A percentile compares a stretch with the other conserved stretches of the same genome.
Conservation (phyloP, 2,888 invertebrate genomes). For the Omphaloscelis lunosa region DNA sequence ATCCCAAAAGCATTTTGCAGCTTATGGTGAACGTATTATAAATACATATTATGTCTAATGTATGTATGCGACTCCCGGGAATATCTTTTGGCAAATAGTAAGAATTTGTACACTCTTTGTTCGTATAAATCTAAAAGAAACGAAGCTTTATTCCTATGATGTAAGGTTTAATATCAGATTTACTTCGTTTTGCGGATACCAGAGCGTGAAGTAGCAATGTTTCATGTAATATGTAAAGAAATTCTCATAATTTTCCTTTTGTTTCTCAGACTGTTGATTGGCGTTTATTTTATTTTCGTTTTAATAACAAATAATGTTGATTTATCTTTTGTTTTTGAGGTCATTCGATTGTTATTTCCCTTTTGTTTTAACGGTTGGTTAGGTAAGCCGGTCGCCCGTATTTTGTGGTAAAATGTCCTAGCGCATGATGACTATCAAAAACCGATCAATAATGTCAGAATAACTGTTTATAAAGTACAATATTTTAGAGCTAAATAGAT, state of each 20-base stretch:
- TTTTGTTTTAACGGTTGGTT: conserved; percentile 39
- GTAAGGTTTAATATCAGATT: conserved; percentile 52
- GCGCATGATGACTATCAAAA: conserved; percentile 51
- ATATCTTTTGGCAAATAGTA: conserved; percentile 65
- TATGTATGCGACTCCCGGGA: conserved; percentile 63
- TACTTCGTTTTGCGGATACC: conserved; percentile 30
- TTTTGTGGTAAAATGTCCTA: conserved; percentile 27
- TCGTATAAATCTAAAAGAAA: conserved; percentile 43
- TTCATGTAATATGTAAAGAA: conserved; percentile 59
- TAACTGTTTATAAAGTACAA: conserved; percentile 26
- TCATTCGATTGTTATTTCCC: conserved; percentile 28
- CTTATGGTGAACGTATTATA: conserved; percentile 62
- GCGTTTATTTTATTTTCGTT: conserved; percentile 52
- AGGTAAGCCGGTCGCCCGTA: conserved; percentile 12
- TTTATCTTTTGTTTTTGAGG: conserved; percentile 32
- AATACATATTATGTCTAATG: conserved; percentile 64
- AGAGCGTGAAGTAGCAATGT: conserved; percentile 55
- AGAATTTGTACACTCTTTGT: conserved; percentile 58
- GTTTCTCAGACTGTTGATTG: conserved; percentile 61
- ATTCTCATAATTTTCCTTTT: conserved; percentile 64
- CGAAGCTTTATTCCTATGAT: conserved; percentile 36
- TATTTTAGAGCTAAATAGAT: conserved; percentile 37
- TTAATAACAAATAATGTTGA: conserved; percentile 38
- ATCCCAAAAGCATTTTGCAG: conserved; percentile 61
- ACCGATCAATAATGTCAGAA: conserved; percentile 51